Base-by-base conservation (phyloP, 2,888 invertebrate genomes). In the Andrena flavipes region DNA sequence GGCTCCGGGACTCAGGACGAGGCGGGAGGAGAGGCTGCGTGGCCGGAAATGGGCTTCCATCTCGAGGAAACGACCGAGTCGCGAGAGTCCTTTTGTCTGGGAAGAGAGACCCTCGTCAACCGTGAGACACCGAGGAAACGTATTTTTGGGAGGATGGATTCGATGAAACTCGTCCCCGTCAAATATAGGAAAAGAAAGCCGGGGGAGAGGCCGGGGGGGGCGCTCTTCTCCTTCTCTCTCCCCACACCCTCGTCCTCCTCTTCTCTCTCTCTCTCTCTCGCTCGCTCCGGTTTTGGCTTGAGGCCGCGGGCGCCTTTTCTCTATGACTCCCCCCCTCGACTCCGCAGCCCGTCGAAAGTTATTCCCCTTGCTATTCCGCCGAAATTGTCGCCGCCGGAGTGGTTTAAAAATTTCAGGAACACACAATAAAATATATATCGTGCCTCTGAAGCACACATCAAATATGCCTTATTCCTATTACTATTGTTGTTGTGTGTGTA, bases 11-110 rank as follows among this genome's bases (percentile, higher is more conserved):
- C 16, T n/a, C 20, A 6, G 5, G 54, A 3, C 20, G 54, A 62
- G n/a, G 62, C n/a, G 20, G 2, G 29, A 16, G 4, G 23, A 4
- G 10, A 10, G 10, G 5, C 0, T 29, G 13, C 62, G 30, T 7
- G n/a, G 65, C 33, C 65, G 80, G 80, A 80, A 80, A 80, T 80
- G 80, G 73, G 80, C 72, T 80, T 72, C 56, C 49, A 80, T 80
- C 63, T 49, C 68, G 56, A 49, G 72, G 80, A 72, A 80, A 73
- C 67, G 80, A 63, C 30, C 33, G 54, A 64, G 29, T 79, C 54
- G 62, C 51, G 56, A n/a, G 26, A 23, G 62, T 35, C 56, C 60
- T 60, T 80, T 80, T 79, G 77, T 76, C 63, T 69, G 78, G 48
- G 69, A 79, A 42, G 20, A 42, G 42, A 16, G 35, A 42, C 33